Base-by-base conservation (phyloP, 2,113 vertebrate genomes). In the Hydrochoerus hydrochaeris region DNA sequence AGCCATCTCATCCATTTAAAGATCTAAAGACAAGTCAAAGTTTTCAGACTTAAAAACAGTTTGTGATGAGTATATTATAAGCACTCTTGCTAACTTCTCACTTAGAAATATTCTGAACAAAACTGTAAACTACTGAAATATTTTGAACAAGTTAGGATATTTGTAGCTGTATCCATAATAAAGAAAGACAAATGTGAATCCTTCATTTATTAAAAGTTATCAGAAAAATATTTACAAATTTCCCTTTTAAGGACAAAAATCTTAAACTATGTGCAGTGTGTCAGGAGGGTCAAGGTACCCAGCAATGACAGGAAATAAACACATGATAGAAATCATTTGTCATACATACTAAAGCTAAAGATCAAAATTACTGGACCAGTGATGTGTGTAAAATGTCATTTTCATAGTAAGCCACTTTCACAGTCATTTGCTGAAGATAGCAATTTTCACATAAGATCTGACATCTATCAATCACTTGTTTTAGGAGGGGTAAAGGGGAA, bases 1-100 rank as follows among this genome's bases (percentile, higher is more conserved):
- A 85, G 99, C 99, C 99, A 99, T 99, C 97, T 99, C 98, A 98
- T 98, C 69, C 97, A 98, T 96, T 97, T 96, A 98, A 60, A 94
- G 88, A 97, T 96, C 99, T 99, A 95, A 95, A 95, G 60, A 94
- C 30, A 94, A 88, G 97, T 17, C 14, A 73, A 92, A 97, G 1
- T 35, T 86, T 67, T 67, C 58, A 16, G 2, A 97, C 85, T 96
- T 77, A 22, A 95, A 44, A 90, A 93, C 69, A 41, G 60, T 83
- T 82, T 82, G 84, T 90, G 80, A 63, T 58, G 7, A 20, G 0
- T 1, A 38, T 65, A 30, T 60, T 92, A 88, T 13, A 0, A 98
- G 62, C 17, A 92, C 16, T 90, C 77, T 77, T 80, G 3, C 6
- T 58, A 86, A 81, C 82, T 78, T 91, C 60, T 80, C 46, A 92